Conservation (phyloP, 2,888 invertebrate species). For the Phaonia tiefii region DNA sequence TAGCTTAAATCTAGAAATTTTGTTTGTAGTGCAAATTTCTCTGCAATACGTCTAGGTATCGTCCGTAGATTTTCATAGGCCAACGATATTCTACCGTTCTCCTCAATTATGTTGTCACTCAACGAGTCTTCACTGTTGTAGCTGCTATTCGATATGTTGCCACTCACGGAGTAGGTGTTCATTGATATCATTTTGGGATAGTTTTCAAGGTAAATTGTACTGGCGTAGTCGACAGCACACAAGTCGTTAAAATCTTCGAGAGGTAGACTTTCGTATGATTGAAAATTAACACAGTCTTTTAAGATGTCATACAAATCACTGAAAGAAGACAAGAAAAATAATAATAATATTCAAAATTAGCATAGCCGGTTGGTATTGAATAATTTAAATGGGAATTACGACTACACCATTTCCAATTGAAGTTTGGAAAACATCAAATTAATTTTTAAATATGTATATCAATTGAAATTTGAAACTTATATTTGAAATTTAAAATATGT, state of each 20-base stretch:
- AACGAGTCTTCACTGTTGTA: conserved; percentile 74
- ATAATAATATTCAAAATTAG: conserved; percentile 22
- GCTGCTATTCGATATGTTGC: conserved; percentile 71
- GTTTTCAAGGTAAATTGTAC: conserved; percentile 66
- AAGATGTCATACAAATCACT: conserved; percentile 73
- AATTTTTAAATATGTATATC: no score
- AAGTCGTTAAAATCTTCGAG: conserved; percentile 74
- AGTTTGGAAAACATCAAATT: no score
- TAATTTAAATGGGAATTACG: no score
- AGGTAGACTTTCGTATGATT: conserved; percentile 74
- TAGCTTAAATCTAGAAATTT: conserved; percentile 87
- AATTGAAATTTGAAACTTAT: no score
- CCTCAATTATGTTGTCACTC: conserved; percentile 79
- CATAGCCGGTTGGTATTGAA: no score
- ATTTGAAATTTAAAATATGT: no score
- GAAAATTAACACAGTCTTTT: conserved; percentile 74
- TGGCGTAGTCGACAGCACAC: conserved; percentile 61
- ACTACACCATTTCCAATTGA: no score
- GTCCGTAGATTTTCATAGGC: conserved; percentile 86
- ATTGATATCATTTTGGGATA: conserved; percentile 74
- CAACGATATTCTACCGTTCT: conserved; percentile 84
- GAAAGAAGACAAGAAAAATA: conserved; percentile 24
- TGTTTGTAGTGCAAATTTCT: conserved; percentile 84
- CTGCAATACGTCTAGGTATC: conserved; percentile 85
- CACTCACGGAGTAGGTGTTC: conserved; percentile 70